These are phyloP conservation scores for Coturnix japonica DNA, from an alignment of 2,113 vertebrate species.

Conservation along the genomic window DNA sequence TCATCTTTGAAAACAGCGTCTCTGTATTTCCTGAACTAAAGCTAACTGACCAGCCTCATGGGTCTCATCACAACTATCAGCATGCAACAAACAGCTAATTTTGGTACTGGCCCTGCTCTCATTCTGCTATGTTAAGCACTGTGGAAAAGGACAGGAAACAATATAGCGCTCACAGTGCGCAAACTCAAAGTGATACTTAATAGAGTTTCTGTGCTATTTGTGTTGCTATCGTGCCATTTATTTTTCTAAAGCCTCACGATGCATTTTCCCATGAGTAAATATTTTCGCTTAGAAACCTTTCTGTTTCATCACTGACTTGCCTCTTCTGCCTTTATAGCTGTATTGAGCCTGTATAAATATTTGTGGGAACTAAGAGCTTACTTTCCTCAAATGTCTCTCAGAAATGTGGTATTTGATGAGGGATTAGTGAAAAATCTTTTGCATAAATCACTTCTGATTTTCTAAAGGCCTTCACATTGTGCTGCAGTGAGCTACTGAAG, in stretches of 20 bases:
- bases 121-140: not conserved
- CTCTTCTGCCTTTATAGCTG: constrained; percentile 16
- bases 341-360: constrained; percentile 9
- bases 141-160: not conserved
- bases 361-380: constrained; percentile 7
- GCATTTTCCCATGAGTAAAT: constrained; percentile 20
- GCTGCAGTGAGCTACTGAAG: not conserved
- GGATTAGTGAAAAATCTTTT: constrained; percentile 10
- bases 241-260: constrained; percentile 22
- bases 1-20: not conserved
- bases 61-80: not conserved
- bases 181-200: not conserved
- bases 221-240: not conserved
- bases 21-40: not conserved
- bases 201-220: not conserved
- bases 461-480: constrained; percentile 2
- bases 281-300: not conserved
- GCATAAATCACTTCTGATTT: not conserved
- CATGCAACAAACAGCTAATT: not conserved
- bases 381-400: not conserved
- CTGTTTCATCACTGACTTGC: not conserved
- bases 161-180: not conserved
- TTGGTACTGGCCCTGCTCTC: not conserved
- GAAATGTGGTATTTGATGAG: not conserved
- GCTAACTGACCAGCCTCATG: not conserved